Percentiles rank a stretch among this genome's conserved stretches.
phyloP scores from a whole-genome alignment of 2,797 vertebrate genomes.

The Spinibarbus caldwelli region DNA sequence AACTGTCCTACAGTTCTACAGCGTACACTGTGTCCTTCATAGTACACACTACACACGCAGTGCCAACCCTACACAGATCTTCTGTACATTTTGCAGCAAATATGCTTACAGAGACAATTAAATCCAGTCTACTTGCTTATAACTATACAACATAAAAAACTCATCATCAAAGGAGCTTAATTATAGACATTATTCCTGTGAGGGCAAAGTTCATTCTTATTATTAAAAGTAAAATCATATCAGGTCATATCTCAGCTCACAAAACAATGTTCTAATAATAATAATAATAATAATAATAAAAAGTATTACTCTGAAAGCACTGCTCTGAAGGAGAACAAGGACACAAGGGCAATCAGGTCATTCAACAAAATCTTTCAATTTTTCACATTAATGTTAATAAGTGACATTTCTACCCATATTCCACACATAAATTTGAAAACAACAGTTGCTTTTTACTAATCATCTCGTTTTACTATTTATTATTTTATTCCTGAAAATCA shows the following conservation, averaged over 20 bases:
- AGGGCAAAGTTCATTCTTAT: conserved; percentile 6
- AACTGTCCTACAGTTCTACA: conserved; percentile 9
- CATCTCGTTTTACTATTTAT: neutral
- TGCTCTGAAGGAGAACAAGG: conserved; percentile 31
- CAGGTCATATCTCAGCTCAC: neutral
- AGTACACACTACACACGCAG: conserved; percentile 22
- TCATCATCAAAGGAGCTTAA: neutral
- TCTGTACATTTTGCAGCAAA: neutral
- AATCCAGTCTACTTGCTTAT: neutral
- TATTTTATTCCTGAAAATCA: neutral
- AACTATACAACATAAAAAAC: neutral
- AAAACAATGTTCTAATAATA: neutral
- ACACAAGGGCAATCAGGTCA: conserved; percentile 40
- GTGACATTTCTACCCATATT: neutral
- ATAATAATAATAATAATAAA: neutral
- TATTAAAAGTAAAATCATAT: neutral
- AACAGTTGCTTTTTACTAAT: neutral
- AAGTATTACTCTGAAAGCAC: neutral
- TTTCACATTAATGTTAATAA: neutral
- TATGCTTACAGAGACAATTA: neutral
- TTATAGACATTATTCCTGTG: neutral
- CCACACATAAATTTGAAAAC: neutral
- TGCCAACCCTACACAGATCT: neutral
- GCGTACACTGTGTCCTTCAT: conserved; percentile 19
- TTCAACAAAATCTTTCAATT: neutral